Conservation (phyloP, 2,797 vertebrate genomes). For the Sciurus carolinensis region DNA sequence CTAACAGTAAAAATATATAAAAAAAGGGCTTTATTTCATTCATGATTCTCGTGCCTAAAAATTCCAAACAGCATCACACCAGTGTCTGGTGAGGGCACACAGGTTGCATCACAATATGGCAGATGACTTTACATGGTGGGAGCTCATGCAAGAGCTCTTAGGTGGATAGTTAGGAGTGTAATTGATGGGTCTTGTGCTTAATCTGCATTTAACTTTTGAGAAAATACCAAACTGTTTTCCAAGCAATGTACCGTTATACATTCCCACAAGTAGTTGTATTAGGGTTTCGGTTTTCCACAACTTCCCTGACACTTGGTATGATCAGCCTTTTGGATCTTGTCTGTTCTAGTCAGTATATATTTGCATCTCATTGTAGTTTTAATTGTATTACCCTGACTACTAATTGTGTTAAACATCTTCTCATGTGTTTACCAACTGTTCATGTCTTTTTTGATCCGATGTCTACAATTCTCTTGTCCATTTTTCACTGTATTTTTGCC, state of each 20-base stretch:
- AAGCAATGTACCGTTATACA: background rate
- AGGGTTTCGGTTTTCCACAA: background rate
- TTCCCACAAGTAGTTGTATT: background rate
- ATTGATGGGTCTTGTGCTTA: background rate
- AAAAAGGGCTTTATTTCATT: background rate
- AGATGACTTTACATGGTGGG: background rate
- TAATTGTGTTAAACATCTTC: background rate
- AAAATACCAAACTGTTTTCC: background rate
- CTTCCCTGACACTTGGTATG: background rate
- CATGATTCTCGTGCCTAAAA: background rate
- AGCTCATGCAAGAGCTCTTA: background rate
- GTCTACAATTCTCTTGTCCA: background rate
- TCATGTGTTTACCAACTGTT: background rate
- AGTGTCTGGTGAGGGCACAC: background rate
- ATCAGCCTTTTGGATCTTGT: background rate
- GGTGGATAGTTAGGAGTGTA: background rate
- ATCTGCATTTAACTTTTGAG: conserved; percentile 33
- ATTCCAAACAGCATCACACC: background rate
- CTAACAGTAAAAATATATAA: too few species aligned
- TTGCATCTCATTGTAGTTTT: background rate
- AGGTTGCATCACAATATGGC: background rate
- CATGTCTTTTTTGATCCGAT: background rate
- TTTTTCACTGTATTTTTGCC: conserved; percentile 30
- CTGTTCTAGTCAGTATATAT: background rate
- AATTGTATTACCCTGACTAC: background rate